Evolutionary conservation across 2,113 vertebrate species (phyloP).

Genomic region (Plestiodon gilberti): DNA sequence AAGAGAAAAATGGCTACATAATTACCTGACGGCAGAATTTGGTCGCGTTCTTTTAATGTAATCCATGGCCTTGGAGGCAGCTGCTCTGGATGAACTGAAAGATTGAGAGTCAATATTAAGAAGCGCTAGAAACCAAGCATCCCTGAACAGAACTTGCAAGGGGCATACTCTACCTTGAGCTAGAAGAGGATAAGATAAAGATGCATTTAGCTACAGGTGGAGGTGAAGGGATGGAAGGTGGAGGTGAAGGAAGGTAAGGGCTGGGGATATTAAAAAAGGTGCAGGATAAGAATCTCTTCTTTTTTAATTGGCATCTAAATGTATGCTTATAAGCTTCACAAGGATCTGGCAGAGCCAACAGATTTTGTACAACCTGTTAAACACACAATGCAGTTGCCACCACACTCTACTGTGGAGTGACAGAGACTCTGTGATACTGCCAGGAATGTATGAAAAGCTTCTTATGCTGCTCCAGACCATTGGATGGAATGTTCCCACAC

Average conservation of each 20-base stretch:
- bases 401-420: neutral
- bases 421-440: neutral
- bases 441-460: neutral
- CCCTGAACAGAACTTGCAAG: conserved; percentile 3
- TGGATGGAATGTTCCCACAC: neutral
- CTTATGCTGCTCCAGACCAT: neutral
- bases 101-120: conserved; percentile 4
- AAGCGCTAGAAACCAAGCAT: neutral
- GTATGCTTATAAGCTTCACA: neutral
- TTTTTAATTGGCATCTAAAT: neutral
- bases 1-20: neutral
- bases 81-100: conserved; percentile 96
- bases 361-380: neutral
- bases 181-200: neutral
- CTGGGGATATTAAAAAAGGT: too few relatives aligned
- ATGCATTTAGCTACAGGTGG: neutral
- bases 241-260: neutral
- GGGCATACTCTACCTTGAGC: neutral
- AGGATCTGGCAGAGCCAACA: neutral
- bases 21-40: conserved; percentile 91
- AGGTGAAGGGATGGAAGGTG: too few relatives aligned
- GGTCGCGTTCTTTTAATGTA: conserved; percentile 96
- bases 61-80: conserved; percentile 98
- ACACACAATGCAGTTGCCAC: neutral
- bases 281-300: neutral